phyloP scores from a whole-genome alignment of 2,888 invertebrate species.

The Nebria brevicollis region DNA sequence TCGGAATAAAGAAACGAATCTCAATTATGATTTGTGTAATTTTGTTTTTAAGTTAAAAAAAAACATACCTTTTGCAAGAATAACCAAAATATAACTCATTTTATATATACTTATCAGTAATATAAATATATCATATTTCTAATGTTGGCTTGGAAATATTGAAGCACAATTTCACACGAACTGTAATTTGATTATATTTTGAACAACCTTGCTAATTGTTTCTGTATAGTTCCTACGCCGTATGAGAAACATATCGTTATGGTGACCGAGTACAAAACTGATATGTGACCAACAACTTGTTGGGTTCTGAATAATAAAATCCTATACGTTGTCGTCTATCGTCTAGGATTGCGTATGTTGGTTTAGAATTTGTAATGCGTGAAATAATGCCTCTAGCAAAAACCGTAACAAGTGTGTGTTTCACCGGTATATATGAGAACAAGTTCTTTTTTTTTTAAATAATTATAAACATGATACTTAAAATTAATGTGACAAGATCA shows the following conservation, averaged over 20 bases:
- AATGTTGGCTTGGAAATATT: not conserved
- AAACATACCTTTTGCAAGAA: not conserved
- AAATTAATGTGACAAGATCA: not conserved
- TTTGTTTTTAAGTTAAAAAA: not conserved
- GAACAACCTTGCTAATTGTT: not conserved
- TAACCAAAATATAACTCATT: not conserved
- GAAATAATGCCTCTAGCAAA: constrained; percentile 15
- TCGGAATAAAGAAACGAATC: too few relatives aligned
- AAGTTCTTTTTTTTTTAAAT: not conserved
- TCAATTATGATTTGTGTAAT: too few relatives aligned
- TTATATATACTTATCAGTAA: not conserved
- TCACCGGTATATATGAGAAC: too few relatives aligned
- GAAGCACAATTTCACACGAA: not conserved
- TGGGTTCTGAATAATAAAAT: constrained; percentile 9
- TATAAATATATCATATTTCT: not conserved
- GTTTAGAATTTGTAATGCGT: constrained; percentile 6
- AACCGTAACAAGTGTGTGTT: not conserved
- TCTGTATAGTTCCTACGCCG: not conserved
- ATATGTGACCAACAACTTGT: not conserved
- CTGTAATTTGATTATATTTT: not conserved
- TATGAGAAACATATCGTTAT: not conserved
- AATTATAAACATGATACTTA: not conserved
- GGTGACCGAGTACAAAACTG: constrained; percentile 19
- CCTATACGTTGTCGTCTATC: not conserved
- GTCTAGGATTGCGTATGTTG: constrained; percentile 18